Evolutionary conservation across 2,888 invertebrate species (phyloP), one percentile per base, ranked within the genome.

Genomic region (Platerodrilus igneus): DNA sequence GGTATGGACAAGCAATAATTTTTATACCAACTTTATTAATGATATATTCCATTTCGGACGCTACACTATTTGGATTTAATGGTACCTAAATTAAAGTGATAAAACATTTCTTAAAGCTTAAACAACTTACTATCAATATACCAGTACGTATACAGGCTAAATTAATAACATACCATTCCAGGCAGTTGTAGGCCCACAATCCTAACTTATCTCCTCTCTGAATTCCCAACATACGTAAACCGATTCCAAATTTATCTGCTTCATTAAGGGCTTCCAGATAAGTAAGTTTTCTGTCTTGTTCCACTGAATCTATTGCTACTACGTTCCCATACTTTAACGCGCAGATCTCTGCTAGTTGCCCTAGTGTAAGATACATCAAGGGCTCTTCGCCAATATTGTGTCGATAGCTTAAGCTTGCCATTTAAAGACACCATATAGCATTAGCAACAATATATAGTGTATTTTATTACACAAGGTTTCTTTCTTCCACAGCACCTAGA

Each of bases 181-280:
- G 62, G 19, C 73, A 70, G 66, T 89, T 92, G 1, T 88, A 86
- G 0, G 83, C 78, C 84, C 86, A 89, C 14, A 92, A 70, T 0
- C 83, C 90, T 2, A 93, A 59, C 4, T 83, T 67, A 58, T 92
- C 90, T 0, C 87, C 87, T 15, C 67, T 73, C 35, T 76, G 61
- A 10, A 90, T 57, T 0, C 88, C 89, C 14, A 86, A 55, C n/a
- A 75, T 53, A 15, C 30, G 29, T 1, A 91, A 70, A 1, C 86
- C 85, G 1, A 81, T 80, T 0, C 86, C 88, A 2, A 89, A 58
- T 33, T 70, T 70, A 58, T 87, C 81, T 1, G 79, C 80, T 56
- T 75, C 68, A 16, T 67, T 56, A 8, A 74, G 50, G 0, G 76
- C 56, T 17, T 76, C 65, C 0, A 56, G 48, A 50, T 72, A 83